Percentiles rank a stretch among this genome's conserved stretches.
Evolutionary conservation across 64 coral and sea anemone species (phyloP).

Genomic region (Acropora yongei): DNA sequence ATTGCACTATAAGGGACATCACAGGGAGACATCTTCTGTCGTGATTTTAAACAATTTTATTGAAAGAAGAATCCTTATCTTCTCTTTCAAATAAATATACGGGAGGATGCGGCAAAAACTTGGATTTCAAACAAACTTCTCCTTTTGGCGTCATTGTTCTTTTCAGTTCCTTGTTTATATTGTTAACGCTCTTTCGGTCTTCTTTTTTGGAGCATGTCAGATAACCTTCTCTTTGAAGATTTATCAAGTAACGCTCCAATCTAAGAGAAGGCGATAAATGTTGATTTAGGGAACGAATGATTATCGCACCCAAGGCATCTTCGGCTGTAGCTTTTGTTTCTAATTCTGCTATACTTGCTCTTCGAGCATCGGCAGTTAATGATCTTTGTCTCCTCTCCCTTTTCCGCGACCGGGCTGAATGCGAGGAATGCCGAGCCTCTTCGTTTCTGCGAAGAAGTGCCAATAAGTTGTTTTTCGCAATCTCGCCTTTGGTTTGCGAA

Average conservation of each 20-base stretch:
- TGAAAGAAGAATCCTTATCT: background rate
- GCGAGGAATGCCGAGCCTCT: background rate
- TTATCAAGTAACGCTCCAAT: constrained; percentile 30
- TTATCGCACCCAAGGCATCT: background rate
- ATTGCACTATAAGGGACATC: too few relatives aligned
- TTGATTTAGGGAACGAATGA: constrained; percentile 6
- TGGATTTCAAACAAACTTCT: constrained; percentile 16
- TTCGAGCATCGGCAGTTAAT: background rate
- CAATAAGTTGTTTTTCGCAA: background rate
- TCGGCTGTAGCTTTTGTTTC: background rate
- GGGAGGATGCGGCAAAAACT: constrained; percentile 31
- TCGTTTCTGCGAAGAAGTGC: background rate
- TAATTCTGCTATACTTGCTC: background rate
- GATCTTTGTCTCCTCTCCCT: background rate
- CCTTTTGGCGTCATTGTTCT: constrained; percentile 17
- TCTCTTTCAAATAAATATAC: constrained; percentile 24
- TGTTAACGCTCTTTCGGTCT: background rate
- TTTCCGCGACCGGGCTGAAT: background rate
- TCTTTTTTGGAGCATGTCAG: constrained; percentile 11
- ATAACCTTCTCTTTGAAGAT: background rate
- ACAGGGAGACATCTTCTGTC: too few relatives aligned
- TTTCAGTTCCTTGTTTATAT: background rate
- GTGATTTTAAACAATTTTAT: background rate
- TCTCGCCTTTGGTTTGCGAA: background rate
- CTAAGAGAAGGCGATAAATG: constrained; percentile 14